Evolutionary conservation across 2,797 vertebrate species (phyloP).

Genomic region (Staurois parvus): DNA sequence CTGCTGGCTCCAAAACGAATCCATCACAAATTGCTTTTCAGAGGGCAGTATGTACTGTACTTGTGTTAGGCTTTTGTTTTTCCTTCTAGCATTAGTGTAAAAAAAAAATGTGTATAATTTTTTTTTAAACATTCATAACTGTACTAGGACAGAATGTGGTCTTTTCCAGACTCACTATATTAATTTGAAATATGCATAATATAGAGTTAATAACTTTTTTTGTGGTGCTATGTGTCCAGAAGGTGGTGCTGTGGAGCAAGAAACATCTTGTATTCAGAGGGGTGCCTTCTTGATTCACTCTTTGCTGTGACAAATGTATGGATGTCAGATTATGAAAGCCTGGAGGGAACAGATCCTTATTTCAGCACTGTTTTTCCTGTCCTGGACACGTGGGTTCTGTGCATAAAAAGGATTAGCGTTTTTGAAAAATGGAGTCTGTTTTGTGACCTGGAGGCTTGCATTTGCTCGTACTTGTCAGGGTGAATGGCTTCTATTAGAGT

Average conservation of each 20-base stretch:
- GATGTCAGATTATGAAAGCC: not conserved
- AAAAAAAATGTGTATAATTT: too few relatives aligned
- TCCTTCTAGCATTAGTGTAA: too few relatives aligned
- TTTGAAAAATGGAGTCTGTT: slow-evolving; percentile 14
- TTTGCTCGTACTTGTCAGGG: slow-evolving; percentile 9
- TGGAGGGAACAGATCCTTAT: not conserved
- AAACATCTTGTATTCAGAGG: not conserved
- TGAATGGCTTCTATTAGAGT: not conserved
- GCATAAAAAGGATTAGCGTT: slow-evolving; percentile 14
- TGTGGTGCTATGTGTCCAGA: not conserved
- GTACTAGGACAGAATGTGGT: too few relatives aligned
- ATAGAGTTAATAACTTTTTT: too few relatives aligned
- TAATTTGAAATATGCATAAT: too few relatives aligned
- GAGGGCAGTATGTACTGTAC: too few relatives aligned
- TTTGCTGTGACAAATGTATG: not conserved
- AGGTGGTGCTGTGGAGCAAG: slow-evolving; percentile 30
- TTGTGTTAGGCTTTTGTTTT: too few relatives aligned
- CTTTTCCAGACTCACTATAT: too few relatives aligned
- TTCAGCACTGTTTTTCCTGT: not conserved
- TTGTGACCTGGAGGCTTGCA: slow-evolving; percentile 2
- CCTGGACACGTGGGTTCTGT: slow-evolving; percentile 3
- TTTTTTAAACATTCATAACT: too few relatives aligned
- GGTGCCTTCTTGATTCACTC: not conserved
- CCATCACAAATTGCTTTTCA: too few relatives aligned
- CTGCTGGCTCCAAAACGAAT: too few relatives aligned